Base-by-base conservation (phyloP, 2,797 vertebrate genomes). In the Phoebastria nigripes region DNA sequence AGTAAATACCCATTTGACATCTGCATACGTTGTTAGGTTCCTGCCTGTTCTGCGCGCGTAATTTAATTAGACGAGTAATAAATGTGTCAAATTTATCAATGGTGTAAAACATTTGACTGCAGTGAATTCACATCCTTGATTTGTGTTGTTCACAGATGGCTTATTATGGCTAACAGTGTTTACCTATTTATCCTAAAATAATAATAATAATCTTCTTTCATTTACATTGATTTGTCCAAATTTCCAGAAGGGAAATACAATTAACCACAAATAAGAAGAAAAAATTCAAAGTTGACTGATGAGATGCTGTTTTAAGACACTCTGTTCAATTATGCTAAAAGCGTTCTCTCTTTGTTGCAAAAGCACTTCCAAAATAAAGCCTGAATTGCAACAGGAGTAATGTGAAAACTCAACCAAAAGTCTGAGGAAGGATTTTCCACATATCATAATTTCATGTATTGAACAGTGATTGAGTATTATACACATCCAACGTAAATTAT, bases 241-340 rank as follows among this genome's bases (percentile, higher is more conserved):
- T 93, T 94, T 95, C 96, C 97, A 96, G 78, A 86, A 92, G 95
- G 93, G 97, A 97, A 97, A 97, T 93, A 97, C 87, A 96, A 96
- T 97, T 95, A 97, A 91, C 89, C 96, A 91, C 81, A 96, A 96
- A 96, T 46, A 90, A 97, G 90, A 94, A 92, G 76, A 97, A 94
- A 95, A 90, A 31, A 92, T 90, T 90, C 83, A 94, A 94, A 97
- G 95, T 86, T 95, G 97, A 96, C 96, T 79, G 96, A 98, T 97
- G 85, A 97, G 90, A 90, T 90, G 96, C 97, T 95, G 95, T 90
- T 97, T 95, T 96, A 96, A 97, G 97, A 96, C 62, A 88, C 66
- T 94, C 96, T 21, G 94, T 97, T 98, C 98, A 98, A 98, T 98
- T 98, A 98, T 89, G 83, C 97, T 98, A 97, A 98, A 98, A 98